Conservation (phyloP, 2,797 vertebrate species). For the Euthynnus affinis region DNA sequence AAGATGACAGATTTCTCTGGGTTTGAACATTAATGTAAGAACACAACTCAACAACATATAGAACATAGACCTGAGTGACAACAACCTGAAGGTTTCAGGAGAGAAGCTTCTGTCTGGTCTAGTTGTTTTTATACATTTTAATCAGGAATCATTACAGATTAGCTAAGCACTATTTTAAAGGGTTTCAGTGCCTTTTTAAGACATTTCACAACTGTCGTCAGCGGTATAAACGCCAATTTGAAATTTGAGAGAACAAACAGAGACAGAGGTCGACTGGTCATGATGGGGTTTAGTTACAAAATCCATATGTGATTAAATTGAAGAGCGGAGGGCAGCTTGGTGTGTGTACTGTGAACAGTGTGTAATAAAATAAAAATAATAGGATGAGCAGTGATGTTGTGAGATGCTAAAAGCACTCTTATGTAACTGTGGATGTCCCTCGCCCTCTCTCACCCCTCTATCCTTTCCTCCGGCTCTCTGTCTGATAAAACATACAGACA, state of each 20-base stretch:
- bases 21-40: too few species aligned
- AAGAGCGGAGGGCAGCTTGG: not conserved
- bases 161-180: too few species aligned
- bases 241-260: not conserved
- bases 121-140: too few species aligned
- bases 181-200: too few species aligned
- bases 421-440: constrained; percentile 47
- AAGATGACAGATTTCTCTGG: too few species aligned
- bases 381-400: not conserved
- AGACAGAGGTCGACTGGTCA: not conserved
- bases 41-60: too few species aligned
- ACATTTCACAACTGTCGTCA: too few species aligned
- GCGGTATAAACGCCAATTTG: too few species aligned
- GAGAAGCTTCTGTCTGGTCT: too few species aligned
- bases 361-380: not conserved
- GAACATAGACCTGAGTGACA: too few species aligned
- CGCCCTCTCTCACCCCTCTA: constrained; percentile 23
- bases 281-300: not conserved
- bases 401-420: constrained; percentile 47
- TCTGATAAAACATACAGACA: not conserved
- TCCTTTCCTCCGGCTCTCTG: not conserved
- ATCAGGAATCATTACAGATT: too few species aligned
- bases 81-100: too few species aligned
- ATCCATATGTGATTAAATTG: constrained; percentile 47
- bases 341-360: constrained; percentile 12